phyloP scores from a whole-genome alignment of 2,888 invertebrate genomes.

The Pyralis farinalis region DNA sequence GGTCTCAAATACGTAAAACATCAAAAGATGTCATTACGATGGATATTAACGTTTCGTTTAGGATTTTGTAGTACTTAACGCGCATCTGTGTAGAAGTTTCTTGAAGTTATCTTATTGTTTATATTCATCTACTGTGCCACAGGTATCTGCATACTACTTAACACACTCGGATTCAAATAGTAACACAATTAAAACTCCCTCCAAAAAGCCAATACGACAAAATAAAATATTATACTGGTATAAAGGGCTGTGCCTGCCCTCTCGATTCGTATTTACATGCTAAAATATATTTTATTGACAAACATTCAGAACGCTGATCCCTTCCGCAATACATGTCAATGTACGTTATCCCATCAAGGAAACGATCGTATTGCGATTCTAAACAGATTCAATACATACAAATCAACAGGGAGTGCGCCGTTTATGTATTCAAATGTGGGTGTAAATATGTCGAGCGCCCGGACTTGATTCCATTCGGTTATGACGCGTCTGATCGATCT shows the following conservation, averaged over 20 bases:
- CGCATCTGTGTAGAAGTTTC: too few relatives aligned
- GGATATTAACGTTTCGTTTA: too few relatives aligned
- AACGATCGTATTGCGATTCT: conserved; percentile 18
- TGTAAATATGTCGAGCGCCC: conserved; percentile 40
- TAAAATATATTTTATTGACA: conserved; percentile 6
- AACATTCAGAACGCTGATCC: conserved; percentile 6
- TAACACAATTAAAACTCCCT: too few relatives aligned
- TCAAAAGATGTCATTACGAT: too few relatives aligned
- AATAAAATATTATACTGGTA: too few relatives aligned
- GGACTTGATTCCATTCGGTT: conserved; percentile 18
- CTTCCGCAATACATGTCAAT: conserved; percentile 5
- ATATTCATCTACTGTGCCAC: too few relatives aligned
- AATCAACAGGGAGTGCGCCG: conserved; percentile 34
- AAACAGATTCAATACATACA: conserved; percentile 39
- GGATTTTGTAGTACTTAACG: too few relatives aligned
- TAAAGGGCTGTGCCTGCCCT: background rate
- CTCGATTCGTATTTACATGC: conserved; percentile 1
- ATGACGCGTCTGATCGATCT: conserved; percentile 24
- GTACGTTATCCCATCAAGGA: conserved; percentile 17
- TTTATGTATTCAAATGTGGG: conserved; percentile 37
- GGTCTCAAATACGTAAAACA: too few relatives aligned
- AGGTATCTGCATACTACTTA: too few relatives aligned
- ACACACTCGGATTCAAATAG: too few relatives aligned
- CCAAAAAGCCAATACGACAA: too few relatives aligned
- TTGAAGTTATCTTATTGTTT: too few relatives aligned